Evolutionary conservation across 2,797 vertebrate species (phyloP).

Genomic region (Hybognathus amarus): DNA sequence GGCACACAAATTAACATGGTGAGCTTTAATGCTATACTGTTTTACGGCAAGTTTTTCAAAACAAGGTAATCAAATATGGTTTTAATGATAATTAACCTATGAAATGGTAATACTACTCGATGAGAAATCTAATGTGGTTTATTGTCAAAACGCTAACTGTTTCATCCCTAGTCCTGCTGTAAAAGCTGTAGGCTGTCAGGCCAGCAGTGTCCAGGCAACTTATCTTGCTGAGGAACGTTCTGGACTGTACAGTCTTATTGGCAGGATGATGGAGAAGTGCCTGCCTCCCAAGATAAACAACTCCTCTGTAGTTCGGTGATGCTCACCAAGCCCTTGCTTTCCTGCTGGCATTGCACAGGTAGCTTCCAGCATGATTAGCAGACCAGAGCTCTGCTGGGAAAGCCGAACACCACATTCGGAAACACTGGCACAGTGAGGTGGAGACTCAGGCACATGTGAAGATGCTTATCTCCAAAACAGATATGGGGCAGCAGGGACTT

Average conservation of each 20-base stretch:
- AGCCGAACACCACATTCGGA: conserved; percentile 60
- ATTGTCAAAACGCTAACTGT: neutral
- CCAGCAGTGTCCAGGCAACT: conserved; percentile 66
- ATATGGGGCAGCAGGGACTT: neutral
- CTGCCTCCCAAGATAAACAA: conserved; percentile 78
- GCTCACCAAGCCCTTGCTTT: conserved; percentile 65
- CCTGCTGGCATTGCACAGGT: conserved; percentile 64
- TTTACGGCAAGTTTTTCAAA: neutral
- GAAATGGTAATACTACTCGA: neutral
- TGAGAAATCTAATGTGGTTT: neutral
- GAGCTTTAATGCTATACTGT: neutral
- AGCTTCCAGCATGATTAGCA: conserved; percentile 70
- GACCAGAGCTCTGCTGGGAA: conserved; percentile 42
- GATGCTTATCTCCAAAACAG: neutral
- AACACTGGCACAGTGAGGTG: conserved; percentile 61
- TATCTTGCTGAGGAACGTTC: conserved; percentile 70
- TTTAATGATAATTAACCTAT: neutral
- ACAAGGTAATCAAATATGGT: neutral
- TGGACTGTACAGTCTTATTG: conserved; percentile 70
- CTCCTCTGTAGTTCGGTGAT: conserved; percentile 66
- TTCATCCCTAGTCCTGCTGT: conserved; percentile 55
- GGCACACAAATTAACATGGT: neutral
- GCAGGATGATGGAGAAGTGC: conserved; percentile 71
- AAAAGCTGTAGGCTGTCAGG: conserved; percentile 62
- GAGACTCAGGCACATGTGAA: conserved; percentile 34